phyloP scores from a whole-genome alignment of 2,888 invertebrate species.

The Rotaria sp. region DNA sequence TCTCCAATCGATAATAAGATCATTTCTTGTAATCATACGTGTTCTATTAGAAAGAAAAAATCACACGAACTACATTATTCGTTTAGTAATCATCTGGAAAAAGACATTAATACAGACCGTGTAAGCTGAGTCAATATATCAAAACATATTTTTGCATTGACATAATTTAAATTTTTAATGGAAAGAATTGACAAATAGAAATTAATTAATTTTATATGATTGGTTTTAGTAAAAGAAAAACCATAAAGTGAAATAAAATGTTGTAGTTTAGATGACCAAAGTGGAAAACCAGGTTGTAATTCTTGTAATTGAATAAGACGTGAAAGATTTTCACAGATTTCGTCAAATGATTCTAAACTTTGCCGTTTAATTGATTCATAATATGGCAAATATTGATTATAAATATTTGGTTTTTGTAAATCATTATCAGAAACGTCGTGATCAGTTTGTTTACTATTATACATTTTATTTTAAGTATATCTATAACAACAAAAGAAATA shows the following conservation, averaged over 20 bases:
- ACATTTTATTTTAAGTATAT: too few relatives aligned
- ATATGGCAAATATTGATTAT: background rate
- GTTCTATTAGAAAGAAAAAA: background rate
- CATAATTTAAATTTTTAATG: slow-evolving; percentile 23
- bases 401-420: background rate
- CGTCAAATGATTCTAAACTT: background rate
- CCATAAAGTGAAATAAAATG: slow-evolving; percentile 36
- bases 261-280: slow-evolving; percentile 34
- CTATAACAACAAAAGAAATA: too few relatives aligned
- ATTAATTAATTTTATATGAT: slow-evolving; percentile 33
- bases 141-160: slow-evolving; percentile 29
- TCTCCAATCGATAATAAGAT: slow-evolving; percentile 35
- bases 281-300: slow-evolving; percentile 34
- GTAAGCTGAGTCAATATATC: slow-evolving; percentile 20
- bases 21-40: slow-evolving; percentile 31
- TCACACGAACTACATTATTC: background rate
- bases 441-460: too few relatives aligned
- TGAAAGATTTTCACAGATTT: background rate
- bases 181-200: slow-evolving; percentile 24
- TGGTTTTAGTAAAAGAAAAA: slow-evolving; percentile 34
- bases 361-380: background rate
- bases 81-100: background rate
- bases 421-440: background rate
- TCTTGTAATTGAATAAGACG: slow-evolving; percentile 23
- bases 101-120: background rate